Evolutionary conservation across 2,797 vertebrate species (phyloP).

Genomic region (Schizopygopsis pylzovi): DNA sequence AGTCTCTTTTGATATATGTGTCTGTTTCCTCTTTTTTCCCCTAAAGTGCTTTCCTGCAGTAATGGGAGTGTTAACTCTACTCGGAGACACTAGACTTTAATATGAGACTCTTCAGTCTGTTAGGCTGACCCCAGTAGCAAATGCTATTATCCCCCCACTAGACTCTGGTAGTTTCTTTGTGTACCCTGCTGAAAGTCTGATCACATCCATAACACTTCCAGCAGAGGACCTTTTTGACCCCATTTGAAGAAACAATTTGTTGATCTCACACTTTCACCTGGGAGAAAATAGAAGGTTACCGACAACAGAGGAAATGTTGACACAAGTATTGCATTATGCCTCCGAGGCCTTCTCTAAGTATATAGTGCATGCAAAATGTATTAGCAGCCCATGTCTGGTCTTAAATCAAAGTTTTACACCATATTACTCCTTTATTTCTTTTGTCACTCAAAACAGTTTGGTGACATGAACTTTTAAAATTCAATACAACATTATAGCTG

Average conservation of each 20-base stretch:
- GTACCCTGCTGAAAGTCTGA: slow-evolving; percentile 21
- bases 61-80: slow-evolving; percentile 5
- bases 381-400: neutral
- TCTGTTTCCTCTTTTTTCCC: neutral
- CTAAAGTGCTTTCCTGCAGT: neutral
- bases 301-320: slow-evolving; percentile 8
- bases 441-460: neutral
- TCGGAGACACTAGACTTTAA: neutral
- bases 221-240: slow-evolving; percentile 23
- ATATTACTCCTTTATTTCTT: neutral
- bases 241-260: slow-evolving; percentile 38
- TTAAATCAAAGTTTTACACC: slow-evolving; percentile 1
- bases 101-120: neutral
- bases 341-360: neutral
- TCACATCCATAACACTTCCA: slow-evolving; percentile 26
- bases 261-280: slow-evolving; percentile 32
- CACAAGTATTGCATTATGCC: neutral
- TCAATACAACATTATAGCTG: neutral
- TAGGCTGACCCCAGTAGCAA: neutral
- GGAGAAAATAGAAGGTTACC: slow-evolving; percentile 26
- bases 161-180: slow-evolving; percentile 13
- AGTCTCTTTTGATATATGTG: neutral
- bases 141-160: slow-evolving; percentile 3
- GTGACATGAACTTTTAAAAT: neutral
- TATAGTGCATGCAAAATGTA: neutral